phyloP scores from a whole-genome alignment of 2,888 invertebrate species.

The Limnephilus marmoratus region DNA sequence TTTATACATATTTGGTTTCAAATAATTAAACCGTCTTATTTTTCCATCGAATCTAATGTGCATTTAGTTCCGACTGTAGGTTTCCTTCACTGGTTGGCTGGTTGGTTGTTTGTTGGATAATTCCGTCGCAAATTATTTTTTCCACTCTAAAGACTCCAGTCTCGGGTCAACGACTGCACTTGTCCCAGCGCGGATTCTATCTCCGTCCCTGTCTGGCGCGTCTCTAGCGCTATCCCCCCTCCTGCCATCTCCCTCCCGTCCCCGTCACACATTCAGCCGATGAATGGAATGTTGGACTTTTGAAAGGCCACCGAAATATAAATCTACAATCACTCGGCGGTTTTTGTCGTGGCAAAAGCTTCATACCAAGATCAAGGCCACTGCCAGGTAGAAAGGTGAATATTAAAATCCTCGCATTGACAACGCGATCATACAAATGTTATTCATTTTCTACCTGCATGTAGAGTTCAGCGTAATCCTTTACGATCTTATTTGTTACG shows the following conservation, averaged over 20 bases:
- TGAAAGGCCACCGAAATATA: constrained; percentile 60
- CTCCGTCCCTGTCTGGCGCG: constrained; percentile 44
- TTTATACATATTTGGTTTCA: not conserved
- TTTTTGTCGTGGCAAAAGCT: constrained; percentile 32
- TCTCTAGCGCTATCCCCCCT: constrained; percentile 11
- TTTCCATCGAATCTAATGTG: not conserved
- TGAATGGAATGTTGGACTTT: constrained; percentile 61
- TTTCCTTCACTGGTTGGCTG: not conserved
- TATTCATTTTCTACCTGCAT: not conserved
- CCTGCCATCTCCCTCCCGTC: constrained; percentile 44
- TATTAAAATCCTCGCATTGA: not conserved
- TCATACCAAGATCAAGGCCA: constrained; percentile 42
- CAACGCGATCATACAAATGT: not conserved
- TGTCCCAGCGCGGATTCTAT: constrained; percentile 60
- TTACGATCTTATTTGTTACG: not conserved
- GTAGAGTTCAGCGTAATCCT: not conserved
- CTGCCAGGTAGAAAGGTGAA: constrained; percentile 7
- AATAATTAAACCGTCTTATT: not conserved
- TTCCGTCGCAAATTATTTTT: constrained; percentile 61
- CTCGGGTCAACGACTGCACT: constrained; percentile 66
- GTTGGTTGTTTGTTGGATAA: not conserved
- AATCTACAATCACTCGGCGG: constrained; percentile 23
- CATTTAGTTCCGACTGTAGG: not conserved
- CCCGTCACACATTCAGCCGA: constrained; percentile 60
- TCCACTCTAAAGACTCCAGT: constrained; percentile 49